These are phyloP conservation scores for Cryptus armator DNA, from an alignment of 2,888 invertebrate species.

Conservation along the genomic window DNA sequence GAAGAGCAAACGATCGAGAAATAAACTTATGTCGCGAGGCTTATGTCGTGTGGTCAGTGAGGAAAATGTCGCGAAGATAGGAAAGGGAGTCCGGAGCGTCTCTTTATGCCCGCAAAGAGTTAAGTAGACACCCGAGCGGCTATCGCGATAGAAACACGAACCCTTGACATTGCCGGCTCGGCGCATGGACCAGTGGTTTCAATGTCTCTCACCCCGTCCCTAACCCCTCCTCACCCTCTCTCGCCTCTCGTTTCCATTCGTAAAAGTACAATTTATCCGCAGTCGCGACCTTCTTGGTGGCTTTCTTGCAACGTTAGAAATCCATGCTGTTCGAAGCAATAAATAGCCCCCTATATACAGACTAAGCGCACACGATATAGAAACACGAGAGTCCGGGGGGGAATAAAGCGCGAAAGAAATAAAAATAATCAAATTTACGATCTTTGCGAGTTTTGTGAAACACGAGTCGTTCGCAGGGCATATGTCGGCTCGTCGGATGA, in stretches of 20 bases:
- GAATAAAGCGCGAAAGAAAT: background rate
- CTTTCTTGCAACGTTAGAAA: slow-evolving; percentile 66
- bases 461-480: slow-evolving; percentile 65
- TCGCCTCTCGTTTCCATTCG: background rate
- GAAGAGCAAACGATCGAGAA: slow-evolving; percentile 62
- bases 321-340: slow-evolving; percentile 48
- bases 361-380: slow-evolving; percentile 52
- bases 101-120: slow-evolving; percentile 31
- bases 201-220: slow-evolving; percentile 23
- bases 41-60: slow-evolving; percentile 14
- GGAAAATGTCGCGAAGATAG: slow-evolving; percentile 22
- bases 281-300: slow-evolving; percentile 22
- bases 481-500: slow-evolving; percentile 1
- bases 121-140: slow-evolving; percentile 29
- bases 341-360: slow-evolving; percentile 54
- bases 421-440: slow-evolving; percentile 63
- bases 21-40: slow-evolving; percentile 53
- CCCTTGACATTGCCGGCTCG: slow-evolving; percentile 53
- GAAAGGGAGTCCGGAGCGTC: slow-evolving; percentile 33
- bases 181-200: slow-evolving; percentile 22
- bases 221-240: background rate
- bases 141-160: slow-evolving; percentile 67
- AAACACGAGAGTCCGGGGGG: slow-evolving; percentile 60
- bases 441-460: slow-evolving; percentile 68
- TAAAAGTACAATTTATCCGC: slow-evolving; percentile 64